Evolutionary conservation across 2,888 invertebrate genomes (phyloP).

Genomic region (Hetaerina titia): DNA sequence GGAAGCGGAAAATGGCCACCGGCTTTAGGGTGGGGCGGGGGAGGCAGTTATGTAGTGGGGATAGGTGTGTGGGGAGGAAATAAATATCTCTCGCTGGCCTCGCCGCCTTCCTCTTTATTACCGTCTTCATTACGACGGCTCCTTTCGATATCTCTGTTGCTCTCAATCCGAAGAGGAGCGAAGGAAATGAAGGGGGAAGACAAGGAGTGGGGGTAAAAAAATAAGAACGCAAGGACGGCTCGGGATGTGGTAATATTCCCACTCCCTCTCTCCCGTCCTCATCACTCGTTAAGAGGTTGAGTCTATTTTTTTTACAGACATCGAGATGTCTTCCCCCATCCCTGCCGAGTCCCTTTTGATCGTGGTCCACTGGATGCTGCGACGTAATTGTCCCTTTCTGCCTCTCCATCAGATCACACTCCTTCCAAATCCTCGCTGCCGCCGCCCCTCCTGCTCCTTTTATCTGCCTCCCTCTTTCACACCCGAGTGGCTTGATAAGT

Average conservation of each 20-base stretch:
- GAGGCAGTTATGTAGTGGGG: neutral
- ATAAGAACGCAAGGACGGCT: neutral
- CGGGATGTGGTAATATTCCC: neutral
- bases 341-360: neutral
- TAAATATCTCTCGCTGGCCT: neutral
- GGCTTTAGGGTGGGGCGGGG: neutral
- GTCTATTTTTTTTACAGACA: neutral
- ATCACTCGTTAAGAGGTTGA: neutral
- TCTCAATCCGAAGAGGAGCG: neutral
- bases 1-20: neutral
- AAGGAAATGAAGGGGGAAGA: neutral
- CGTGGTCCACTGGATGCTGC: conserved; percentile 6
- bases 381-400: neutral
- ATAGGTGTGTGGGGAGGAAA: neutral
- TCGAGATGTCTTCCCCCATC: neutral
- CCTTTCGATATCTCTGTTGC: conserved; percentile 20
- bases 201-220: neutral
- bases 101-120: conserved; percentile 20
- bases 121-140: conserved; percentile 35
- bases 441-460: neutral
- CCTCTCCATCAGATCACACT: neutral
- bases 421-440: neutral
- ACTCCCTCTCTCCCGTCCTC: neutral
- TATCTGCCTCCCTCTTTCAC: neutral
- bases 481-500: neutral